A percentile compares a stretch with the other conserved stretches of the same genome.
Conservation (phyloP, 2,888 invertebrate species). For the Agrilus biguttatus region DNA sequence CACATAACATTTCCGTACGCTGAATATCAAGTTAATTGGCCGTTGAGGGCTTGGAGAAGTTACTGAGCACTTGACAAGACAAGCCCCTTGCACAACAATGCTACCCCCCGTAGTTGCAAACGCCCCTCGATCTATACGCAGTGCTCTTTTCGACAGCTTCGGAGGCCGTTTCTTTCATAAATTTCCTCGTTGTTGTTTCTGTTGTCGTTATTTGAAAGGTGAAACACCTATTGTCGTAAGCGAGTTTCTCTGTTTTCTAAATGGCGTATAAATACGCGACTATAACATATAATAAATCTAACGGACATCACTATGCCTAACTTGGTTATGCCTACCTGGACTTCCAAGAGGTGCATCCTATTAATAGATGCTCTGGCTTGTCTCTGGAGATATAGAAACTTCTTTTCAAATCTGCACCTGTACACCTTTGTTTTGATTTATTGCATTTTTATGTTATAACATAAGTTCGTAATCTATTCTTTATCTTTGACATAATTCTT, state of each 20-base stretch:
- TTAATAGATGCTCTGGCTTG: no score
- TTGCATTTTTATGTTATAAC: no score
- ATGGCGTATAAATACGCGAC: slow-evolving; percentile 6
- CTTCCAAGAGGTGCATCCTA: not conserved
- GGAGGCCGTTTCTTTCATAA: slow-evolving; percentile 1
- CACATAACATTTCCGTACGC: slow-evolving; percentile 8
- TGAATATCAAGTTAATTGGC: slow-evolving; percentile 20
- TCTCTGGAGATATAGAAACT: no score
- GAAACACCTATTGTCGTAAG: slow-evolving; percentile 1
- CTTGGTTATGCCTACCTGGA: not conserved
- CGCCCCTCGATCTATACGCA: slow-evolving; percentile 1
- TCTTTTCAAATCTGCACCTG: no score
- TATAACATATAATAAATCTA: slow-evolving; percentile 7
- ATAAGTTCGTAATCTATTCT: no score
- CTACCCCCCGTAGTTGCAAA: slow-evolving; percentile 11
- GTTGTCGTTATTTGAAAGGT: slow-evolving; percentile 6
- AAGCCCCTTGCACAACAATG: slow-evolving; percentile 14
- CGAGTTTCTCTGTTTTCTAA: slow-evolving; percentile 5
- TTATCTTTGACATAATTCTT: no score
- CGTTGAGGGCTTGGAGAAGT: slow-evolving; percentile 12
- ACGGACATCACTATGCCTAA: slow-evolving; percentile 1
- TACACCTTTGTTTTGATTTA: no score
- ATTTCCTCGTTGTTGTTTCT: not conserved
- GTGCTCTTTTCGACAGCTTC: not conserved
- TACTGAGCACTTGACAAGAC: slow-evolving; percentile 14